Base-by-base conservation (phyloP, 2,888 invertebrate species). In the Pristionchus entomophagus region DNA sequence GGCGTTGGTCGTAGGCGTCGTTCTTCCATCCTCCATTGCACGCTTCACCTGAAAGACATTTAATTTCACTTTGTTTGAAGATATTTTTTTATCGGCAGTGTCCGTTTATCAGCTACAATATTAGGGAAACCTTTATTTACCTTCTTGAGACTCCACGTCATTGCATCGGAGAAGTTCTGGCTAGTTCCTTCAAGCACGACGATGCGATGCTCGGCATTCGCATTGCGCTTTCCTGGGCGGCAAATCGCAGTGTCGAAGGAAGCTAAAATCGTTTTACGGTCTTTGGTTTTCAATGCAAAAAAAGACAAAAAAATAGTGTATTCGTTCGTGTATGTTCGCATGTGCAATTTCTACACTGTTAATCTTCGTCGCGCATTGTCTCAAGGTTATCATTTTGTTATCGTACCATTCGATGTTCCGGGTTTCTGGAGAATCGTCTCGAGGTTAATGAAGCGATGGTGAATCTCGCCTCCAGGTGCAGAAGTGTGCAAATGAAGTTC, bases 121-220 rank as follows among this genome's bases (percentile, higher is more conserved):
- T 49, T 49, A 49, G n/a, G n/a, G n/a, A 45, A 10, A 10, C 45
- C 45, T 45, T 45, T 45, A 45, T 45, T 45, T 65, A 90, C 91
- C 73, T 91, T 91, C 78, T 88, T 89, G 86, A 91, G 85, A 88
- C 91, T 91, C 91, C 91, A 91, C 4, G 90, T 91, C 84, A 91
- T 90, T 0, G 91, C 91, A 82, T 91, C 88, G n/a, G 90, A 89
- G 88, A 91, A 91, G 29, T 88, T 89, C 85, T 91, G 88, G 2
- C 89, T 89, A 81, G 89, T 87, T 87, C 91, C 91, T 78, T 91
- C 90, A 19, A 91, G 87, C 12, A 91, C 89, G 26, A 91, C 90
- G 14, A 91, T 90, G 82, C 91, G 82, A 56, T 91, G 90, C 80
- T 91, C 89, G 12, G 90, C 90, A 62, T 90, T 90, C 10, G 90